phyloP scores from a whole-genome alignment of 2,888 invertebrate species.

The Drosophila mercatorum region DNA sequence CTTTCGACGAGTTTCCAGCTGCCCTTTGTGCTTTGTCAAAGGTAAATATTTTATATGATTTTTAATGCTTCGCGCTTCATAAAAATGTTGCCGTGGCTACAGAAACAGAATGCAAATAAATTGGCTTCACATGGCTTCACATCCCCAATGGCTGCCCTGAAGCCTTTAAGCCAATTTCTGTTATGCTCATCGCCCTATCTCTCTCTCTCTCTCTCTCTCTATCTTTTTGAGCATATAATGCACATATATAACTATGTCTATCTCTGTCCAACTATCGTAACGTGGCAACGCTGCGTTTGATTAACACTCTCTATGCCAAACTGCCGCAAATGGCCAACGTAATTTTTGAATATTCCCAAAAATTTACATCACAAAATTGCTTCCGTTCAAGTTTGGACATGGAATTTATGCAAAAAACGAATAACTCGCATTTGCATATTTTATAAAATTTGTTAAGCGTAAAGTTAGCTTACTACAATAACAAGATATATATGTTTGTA shows the following conservation, averaged over 20 bases:
- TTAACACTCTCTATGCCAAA: conserved; percentile 47
- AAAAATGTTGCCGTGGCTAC: conserved; percentile 59
- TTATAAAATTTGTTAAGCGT: conserved; percentile 27
- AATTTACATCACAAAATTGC: conserved; percentile 68
- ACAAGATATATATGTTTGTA: neutral
- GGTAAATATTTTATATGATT: conserved; percentile 70
- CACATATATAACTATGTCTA: neutral
- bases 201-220: conserved; percentile 1
- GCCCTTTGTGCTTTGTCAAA: conserved; percentile 68
- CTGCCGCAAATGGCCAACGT: conserved; percentile 31
- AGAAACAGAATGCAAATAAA: conserved; percentile 59
- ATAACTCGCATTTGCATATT: conserved; percentile 44
- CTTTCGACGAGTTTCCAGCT: conserved; percentile 7
- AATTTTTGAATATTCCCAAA: conserved; percentile 25
- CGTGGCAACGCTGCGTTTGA: conserved; percentile 45
- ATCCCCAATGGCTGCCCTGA: conserved; percentile 34
- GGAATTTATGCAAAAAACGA: conserved; percentile 44
- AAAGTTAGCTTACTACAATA: conserved; percentile 32
- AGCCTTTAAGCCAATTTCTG: conserved; percentile 69
- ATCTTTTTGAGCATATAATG: neutral
- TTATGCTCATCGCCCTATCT: conserved; percentile 46
- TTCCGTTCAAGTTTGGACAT: conserved; percentile 37
- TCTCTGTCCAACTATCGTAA: conserved; percentile 1
- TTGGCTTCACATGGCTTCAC: conserved; percentile 62
- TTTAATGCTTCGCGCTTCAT: conserved; percentile 78